Percentiles rank a stretch among this genome's conserved stretches.
These are phyloP conservation scores for Ispidina lecontei DNA, from an alignment of 2,797 vertebrate species.

Conservation along the genomic window DNA sequence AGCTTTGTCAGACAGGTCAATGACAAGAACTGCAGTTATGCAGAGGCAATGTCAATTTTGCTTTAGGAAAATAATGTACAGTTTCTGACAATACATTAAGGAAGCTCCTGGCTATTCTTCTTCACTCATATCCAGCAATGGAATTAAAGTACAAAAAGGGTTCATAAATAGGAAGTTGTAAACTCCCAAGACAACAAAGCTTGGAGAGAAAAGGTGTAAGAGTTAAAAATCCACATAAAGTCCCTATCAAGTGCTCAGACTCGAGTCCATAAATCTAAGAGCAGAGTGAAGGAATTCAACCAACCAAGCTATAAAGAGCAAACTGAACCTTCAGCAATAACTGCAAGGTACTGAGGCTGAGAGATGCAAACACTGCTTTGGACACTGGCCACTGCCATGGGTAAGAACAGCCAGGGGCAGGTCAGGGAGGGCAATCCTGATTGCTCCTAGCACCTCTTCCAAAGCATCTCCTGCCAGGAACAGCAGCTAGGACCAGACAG, in stretches of 20 bases:
- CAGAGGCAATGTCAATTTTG: neutral
- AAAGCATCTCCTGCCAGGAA: neutral
- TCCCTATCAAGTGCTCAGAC: neutral
- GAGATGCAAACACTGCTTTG: neutral
- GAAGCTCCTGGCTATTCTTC: neutral
- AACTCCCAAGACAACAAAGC: neutral
- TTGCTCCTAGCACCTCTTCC: neutral
- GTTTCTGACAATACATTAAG: neutral
- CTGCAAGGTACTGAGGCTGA: neutral
- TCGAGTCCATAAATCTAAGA: neutral
- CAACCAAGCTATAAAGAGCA: neutral
- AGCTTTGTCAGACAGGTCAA: neutral
- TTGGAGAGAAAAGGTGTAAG: neutral
- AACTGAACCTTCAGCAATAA: neutral
- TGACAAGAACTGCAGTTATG: neutral
- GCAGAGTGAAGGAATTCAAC: neutral
- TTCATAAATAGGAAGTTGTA: neutral
- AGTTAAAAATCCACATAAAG: neutral
- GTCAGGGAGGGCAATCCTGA: neutral
- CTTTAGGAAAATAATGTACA: neutral
- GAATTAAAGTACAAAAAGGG: neutral
- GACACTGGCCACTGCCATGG: neutral
- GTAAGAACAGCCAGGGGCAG: neutral
- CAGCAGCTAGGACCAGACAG: neutral
- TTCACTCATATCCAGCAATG: neutral